These are phyloP conservation scores for Zele albiditarsus DNA, from an alignment of 2,888 invertebrate genomes.

Conservation along the genomic window DNA sequence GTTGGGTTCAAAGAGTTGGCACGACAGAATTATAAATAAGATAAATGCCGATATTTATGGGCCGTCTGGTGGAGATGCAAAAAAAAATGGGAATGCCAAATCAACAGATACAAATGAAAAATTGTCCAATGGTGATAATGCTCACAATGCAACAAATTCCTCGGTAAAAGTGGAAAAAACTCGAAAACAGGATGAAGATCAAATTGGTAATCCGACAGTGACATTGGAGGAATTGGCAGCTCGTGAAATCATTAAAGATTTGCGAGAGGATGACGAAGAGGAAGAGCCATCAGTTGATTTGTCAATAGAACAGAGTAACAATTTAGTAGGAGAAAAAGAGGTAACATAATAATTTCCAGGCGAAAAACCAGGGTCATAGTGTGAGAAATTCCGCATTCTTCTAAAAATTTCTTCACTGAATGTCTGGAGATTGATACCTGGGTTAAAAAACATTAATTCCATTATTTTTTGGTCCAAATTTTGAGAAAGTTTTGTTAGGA, in stretches of 20 bases:
- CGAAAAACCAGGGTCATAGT: not conserved
- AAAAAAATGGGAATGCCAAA: constrained; percentile 42
- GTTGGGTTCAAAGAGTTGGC: constrained; percentile 66
- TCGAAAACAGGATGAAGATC: constrained; percentile 58
- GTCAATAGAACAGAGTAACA: constrained; percentile 76
- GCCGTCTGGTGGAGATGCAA: constrained; percentile 50
- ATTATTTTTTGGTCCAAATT: no score
- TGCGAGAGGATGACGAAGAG: constrained; percentile 67
- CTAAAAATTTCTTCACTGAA: no score
- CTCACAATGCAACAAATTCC: constrained; percentile 39
- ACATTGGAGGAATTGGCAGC: constrained; percentile 83
- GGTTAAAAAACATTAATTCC: no score
- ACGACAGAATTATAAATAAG: constrained; percentile 73
- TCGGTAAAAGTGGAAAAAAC: constrained; percentile 43
- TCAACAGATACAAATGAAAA: constrained; percentile 4
- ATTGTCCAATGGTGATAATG: constrained; percentile 35
- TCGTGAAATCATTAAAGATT: constrained; percentile 81
- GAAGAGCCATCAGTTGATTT: constrained; percentile 66
- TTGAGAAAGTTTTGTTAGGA: no score
- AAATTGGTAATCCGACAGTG: constrained; percentile 54
- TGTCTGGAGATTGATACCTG: no score
- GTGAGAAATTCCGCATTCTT: no score
- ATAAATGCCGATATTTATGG: constrained; percentile 72
- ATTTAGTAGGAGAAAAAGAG: constrained; percentile 79
- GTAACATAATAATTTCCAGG: constrained; percentile 58